Percentiles rank a stretch among this genome's conserved stretches.
Evolutionary conservation across 2,113 vertebrate genomes (phyloP).

Genomic region (Bubalus kerabau): DNA sequence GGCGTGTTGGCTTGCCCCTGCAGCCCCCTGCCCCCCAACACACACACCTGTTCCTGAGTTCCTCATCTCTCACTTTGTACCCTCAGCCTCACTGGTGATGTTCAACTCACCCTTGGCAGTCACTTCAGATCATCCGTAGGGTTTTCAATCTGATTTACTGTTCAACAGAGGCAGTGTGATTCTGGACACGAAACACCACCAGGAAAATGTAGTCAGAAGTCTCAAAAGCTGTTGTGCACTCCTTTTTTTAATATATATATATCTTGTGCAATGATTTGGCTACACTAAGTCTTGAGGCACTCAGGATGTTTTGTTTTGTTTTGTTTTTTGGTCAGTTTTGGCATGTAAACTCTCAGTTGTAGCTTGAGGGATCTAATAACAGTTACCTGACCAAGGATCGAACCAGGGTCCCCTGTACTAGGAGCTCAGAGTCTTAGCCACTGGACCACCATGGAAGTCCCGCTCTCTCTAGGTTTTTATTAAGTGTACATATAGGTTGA

Average conservation of each 20-base stretch:
- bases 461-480: not conserved
- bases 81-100: not conserved
- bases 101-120: not conserved
- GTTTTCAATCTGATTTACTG: not conserved
- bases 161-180: not conserved
- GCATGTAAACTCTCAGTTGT: not conserved
- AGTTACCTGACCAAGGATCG: not conserved
- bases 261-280: not conserved
- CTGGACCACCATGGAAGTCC: not conserved
- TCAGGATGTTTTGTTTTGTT: not conserved
- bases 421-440: not conserved
- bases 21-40: rapidly evolving
- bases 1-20: rapidly evolving
- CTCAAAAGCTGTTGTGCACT: not conserved
- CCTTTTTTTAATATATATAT: not conserved
- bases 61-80: no score
- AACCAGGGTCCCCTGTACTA: not conserved
- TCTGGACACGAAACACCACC: not conserved
- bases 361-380: not conserved
- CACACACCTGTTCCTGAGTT: rapidly evolving
- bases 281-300: not conserved
- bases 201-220: not conserved
- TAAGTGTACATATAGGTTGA: not conserved
- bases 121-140: not conserved
- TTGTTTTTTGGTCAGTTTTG: not conserved